phyloP scores from a whole-genome alignment of 1,140 invertebrate genomes.

The Diorhabda sublineata region DNA sequence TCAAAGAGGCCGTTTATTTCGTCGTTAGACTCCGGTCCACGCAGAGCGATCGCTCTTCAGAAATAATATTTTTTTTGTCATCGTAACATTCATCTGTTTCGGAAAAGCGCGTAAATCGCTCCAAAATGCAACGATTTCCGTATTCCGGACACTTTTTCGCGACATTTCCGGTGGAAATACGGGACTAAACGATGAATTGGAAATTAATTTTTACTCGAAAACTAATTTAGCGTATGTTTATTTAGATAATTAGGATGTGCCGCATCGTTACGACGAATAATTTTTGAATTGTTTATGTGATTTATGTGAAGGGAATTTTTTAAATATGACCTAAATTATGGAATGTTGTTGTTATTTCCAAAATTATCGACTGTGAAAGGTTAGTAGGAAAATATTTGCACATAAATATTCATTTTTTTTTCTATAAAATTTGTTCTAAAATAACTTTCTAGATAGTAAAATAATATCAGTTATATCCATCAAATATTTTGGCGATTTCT shows the following conservation, averaged over 20 bases:
- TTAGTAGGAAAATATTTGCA: not conserved
- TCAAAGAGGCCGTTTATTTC: constrained; percentile 4
- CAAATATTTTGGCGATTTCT: too few species aligned
- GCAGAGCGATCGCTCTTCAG: not conserved
- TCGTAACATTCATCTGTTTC: constrained; percentile 1
- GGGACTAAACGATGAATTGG: too few species aligned
- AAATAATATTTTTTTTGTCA: not conserved
- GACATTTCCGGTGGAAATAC: not conserved
- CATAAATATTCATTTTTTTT: not conserved
- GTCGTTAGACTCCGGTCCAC: not conserved
- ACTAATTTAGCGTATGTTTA: too few species aligned
- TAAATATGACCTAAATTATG: not conserved
- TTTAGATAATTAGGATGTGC: too few species aligned
- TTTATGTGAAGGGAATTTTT: not conserved
- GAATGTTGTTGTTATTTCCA: not conserved
- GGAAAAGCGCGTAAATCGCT: not conserved
- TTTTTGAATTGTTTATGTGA: not conserved
- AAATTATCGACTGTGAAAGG: not conserved
- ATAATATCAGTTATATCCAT: too few species aligned
- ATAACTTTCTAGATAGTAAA: too few species aligned
- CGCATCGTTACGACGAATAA: too few species aligned
- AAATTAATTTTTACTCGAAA: too few species aligned
- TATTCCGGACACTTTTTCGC: not conserved
- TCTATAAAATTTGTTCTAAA: not conserved
- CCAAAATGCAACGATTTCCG: constrained; percentile 3